Conservation (phyloP, 2,113 vertebrate species). For the Prionailurus bengalensis region DNA sequence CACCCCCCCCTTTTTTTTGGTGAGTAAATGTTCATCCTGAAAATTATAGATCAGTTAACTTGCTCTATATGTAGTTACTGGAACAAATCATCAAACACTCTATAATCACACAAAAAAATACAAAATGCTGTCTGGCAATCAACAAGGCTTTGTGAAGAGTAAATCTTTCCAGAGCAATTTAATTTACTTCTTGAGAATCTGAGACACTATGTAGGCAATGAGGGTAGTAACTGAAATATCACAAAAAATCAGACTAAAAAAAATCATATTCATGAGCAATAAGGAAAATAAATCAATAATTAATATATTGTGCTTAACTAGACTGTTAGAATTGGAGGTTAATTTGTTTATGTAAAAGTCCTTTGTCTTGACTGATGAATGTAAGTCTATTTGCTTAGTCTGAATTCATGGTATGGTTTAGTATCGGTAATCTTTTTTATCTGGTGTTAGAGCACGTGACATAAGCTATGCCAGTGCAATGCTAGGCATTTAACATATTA, state of each 20-base stretch:
- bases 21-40: neutral
- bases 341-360: neutral
- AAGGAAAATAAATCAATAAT: neutral
- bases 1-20: neutral
- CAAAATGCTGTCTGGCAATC: slow-evolving; percentile 3
- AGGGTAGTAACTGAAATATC: neutral
- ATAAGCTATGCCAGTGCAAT: neutral
- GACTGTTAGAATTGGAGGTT: neutral
- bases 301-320: neutral
- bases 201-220: neutral
- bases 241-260: neutral
- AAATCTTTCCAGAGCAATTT: slow-evolving; percentile 25
- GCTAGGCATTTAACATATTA: neutral
- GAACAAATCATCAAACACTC: slow-evolving; percentile 46
- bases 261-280: neutral
- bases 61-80: neutral
- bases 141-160: slow-evolving; percentile 25
- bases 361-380: neutral
- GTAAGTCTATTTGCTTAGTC: neutral
- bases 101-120: slow-evolving; percentile 38
- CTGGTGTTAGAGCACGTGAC: neutral
- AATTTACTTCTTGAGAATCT: slow-evolving; percentile 25
- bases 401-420: neutral
- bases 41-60: slow-evolving; percentile 65
- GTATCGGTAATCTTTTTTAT: neutral